phyloP scores from a whole-genome alignment of 2,888 invertebrate species.

The Limnephilus lunatus region DNA sequence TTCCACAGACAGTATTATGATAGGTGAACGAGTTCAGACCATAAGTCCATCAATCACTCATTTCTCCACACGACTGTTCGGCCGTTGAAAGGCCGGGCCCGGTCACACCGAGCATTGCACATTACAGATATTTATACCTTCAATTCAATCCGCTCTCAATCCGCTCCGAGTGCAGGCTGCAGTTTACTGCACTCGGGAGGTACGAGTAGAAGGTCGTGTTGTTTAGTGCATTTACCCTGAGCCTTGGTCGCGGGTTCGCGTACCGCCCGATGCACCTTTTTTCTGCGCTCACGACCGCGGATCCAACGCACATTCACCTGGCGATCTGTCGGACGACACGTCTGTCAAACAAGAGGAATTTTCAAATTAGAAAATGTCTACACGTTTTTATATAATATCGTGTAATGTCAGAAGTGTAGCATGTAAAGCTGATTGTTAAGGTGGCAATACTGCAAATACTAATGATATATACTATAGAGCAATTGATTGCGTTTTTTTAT shows the following conservation, averaged over 20 bases:
- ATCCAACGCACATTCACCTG: neutral
- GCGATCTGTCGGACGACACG: neutral
- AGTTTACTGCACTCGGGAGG: conserved; percentile 24
- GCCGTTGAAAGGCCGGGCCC: neutral
- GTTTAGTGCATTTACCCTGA: conserved; percentile 55
- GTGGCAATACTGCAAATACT: no score
- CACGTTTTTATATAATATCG: no score
- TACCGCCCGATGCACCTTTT: conserved; percentile 15
- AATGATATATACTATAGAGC: no score
- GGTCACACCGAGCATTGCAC: conserved; percentile 7
- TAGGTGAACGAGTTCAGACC: neutral
- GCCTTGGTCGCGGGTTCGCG: conserved; percentile 23
- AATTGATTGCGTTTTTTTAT: no score
- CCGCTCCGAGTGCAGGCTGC: neutral
- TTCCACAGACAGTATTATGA: neutral
- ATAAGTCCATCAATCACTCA: conserved; percentile 14
- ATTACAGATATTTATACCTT: neutral
- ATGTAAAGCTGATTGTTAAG: no score
- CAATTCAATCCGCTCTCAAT: conserved; percentile 10
- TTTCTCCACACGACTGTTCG: conserved; percentile 8
- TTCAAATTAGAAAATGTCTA: neutral
- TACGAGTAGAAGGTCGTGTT: conserved; percentile 50
- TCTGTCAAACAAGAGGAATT: neutral
- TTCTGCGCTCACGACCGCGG: neutral
- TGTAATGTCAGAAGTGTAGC: no score